Evolutionary conservation across 2,113 vertebrate genomes (phyloP), one percentile per base, ranked within the genome.

Genomic region (Fregata magnificens): DNA sequence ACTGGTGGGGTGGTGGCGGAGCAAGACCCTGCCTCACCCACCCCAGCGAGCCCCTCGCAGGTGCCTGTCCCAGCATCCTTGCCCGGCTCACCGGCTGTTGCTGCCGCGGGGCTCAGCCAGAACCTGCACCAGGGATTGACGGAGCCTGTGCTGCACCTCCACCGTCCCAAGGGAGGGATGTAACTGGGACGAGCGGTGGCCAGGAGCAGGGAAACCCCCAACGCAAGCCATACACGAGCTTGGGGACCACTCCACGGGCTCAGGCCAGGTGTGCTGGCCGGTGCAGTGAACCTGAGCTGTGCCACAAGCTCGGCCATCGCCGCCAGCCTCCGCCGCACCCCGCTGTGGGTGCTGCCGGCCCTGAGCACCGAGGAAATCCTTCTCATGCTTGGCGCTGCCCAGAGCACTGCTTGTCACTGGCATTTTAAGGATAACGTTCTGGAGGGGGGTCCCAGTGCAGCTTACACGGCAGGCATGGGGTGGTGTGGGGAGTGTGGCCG

Each of bases 201-300:
- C 29, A 3, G 42, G 53, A 61, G 45, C 45, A 7, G 45, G 19
- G 45, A 9, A 17, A 17, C 11, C 44, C 50, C 44, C 61, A 21
- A 5, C 24, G 2, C 6, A 2, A n/a, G 77, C 63, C 26, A 3
- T 13, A 4, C 17, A 1, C 4, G 11, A 32, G 53, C n/a, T 28
- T 17, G 80, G 44, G 53, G 26, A 58, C 28, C 16, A 2, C n/a
- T 32, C 28, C 28, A 11, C 1, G 6, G 38, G 50, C 79, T 45
- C 15, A 4, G 19, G 62, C 40, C 7, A 2, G 19, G 32, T 4
- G 4, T 3, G 15, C 50, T 31, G 62, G 49, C 15, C 9, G 9
- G 25, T 13, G 32, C 1, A 15, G 50, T 18, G 40, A 56, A 40
- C 40, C 40, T 4, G 19, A 40, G 56, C 56, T 61, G 34, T 34